Conservation (phyloP, 2,888 invertebrate species). For the Deilephila porcellus region DNA sequence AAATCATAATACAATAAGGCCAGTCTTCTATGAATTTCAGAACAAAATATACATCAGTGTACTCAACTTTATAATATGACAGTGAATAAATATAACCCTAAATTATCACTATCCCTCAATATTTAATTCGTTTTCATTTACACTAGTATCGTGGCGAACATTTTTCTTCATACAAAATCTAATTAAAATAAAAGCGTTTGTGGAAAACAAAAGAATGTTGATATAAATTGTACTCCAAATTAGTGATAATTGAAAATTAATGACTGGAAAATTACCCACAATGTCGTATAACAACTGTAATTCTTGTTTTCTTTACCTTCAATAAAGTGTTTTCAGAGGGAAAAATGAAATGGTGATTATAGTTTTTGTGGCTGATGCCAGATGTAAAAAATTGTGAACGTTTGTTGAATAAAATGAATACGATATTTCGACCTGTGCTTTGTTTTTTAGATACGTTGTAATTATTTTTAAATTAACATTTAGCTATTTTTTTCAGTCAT, state of each 20-base stretch:
- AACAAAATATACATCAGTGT: too few relatives aligned
- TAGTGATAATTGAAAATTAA: constrained; percentile 52
- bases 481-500: too few relatives aligned
- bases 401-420: background rate
- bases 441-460: too few relatives aligned
- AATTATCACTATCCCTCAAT: too few relatives aligned
- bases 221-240: constrained; percentile 46
- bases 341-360: background rate
- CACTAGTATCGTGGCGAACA: background rate
- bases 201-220: constrained; percentile 46
- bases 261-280: constrained; percentile 50
- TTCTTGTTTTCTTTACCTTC: background rate
- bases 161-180: background rate
- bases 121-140: background rate
- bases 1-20: too few relatives aligned
- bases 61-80: background rate
- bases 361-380: background rate
- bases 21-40: too few relatives aligned
- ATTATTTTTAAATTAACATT: too few relatives aligned
- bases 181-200: constrained; percentile 21
- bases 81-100: background rate
- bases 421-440: too few relatives aligned
- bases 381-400: background rate
- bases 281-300: constrained; percentile 31
- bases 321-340: background rate